Evolutionary conservation across 2,888 invertebrate genomes (phyloP), one percentile per base, ranked within the genome.

Genomic region (Xiphydria camelus): DNA sequence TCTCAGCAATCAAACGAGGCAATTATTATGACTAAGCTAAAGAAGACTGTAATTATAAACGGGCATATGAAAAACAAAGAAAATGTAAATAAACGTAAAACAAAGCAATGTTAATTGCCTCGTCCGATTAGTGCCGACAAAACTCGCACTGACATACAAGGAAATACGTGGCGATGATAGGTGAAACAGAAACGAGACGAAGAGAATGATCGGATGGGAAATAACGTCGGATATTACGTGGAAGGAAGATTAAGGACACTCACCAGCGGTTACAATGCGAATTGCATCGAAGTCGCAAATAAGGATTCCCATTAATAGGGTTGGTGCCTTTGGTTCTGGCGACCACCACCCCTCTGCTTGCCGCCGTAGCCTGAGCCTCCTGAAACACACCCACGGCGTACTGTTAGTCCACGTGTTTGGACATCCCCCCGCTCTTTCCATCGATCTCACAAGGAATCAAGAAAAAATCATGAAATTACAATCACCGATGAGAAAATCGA

Each of bases 301-400:
- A 64, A 71, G 65, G 66, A 68, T 69, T 68, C 70, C 69, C 69
- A 68, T 77, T 88, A 90, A 80, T 91, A 91, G 76, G 91, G 91
- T 81, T 90, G 89, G 82, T 90, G 90, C 84, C 91, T 87, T 79
- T 89, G 89, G 80, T 89, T 89, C 67, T 78, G 77, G 66, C 78
- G 78, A 66, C 75, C 76, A 71, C 80, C 79, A 75, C 90, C 89
- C 76, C 88, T 85, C 81, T 90, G 89, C 82, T 91, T 91, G 79
- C 91, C 91, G 71, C 90, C 88, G 81, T 87, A 89, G 76, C 86
- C 80, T 71, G 80, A 79, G 73, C 79, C 78, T 73, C 80, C 80
- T 75, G 75, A 63, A 75, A 75, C 71, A 73, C 63, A 74, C 66
- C 64, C 72, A 70, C 64, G 56, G 51, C 59, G 60, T 55, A 64